These are phyloP conservation scores for Brachynemurus nebulosus DNA, from an alignment of 2,888 invertebrate species.

Conservation along the genomic window DNA sequence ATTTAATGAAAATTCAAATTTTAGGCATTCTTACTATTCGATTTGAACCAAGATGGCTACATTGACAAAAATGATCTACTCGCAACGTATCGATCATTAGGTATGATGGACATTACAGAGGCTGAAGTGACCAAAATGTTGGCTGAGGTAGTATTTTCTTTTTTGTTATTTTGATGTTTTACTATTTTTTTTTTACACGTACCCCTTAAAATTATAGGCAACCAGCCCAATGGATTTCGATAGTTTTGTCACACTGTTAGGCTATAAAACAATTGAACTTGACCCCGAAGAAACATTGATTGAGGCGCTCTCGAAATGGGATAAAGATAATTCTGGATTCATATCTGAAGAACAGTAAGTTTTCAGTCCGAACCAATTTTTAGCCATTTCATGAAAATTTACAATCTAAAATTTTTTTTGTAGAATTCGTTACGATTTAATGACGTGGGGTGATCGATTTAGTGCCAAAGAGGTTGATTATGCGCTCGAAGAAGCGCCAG, in stretches of 20 bases:
- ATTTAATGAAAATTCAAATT: too few species aligned
- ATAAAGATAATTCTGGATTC: conserved; percentile 42
- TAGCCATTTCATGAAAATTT: background rate
- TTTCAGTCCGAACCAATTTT: background rate
- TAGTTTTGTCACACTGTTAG: conserved; percentile 46
- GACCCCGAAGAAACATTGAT: conserved; percentile 49
- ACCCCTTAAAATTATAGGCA: conserved; percentile 23
- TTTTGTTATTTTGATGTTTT: background rate
- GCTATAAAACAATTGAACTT: conserved; percentile 43
- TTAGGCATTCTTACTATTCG: conserved; percentile 49
- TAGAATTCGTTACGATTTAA: conserved; percentile 50
- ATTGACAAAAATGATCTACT: conserved; percentile 49
- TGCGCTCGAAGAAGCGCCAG: conserved; percentile 46
- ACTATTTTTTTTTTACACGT: background rate
- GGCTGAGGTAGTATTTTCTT: conserved; percentile 34
- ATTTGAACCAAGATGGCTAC: conserved; percentile 49
- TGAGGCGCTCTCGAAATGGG: conserved; percentile 50
- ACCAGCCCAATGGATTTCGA: conserved; percentile 45
- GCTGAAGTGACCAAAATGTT: conserved; percentile 45
- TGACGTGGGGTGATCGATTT: conserved; percentile 50
- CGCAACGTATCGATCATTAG: conserved; percentile 45
- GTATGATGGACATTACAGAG: conserved; percentile 39
- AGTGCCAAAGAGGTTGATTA: conserved; percentile 45
- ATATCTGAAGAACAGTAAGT: conserved; percentile 46
- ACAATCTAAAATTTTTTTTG: conserved; percentile 12